Conservation (phyloP, 2,888 invertebrate species). For the Drosophila macrospina region DNA sequence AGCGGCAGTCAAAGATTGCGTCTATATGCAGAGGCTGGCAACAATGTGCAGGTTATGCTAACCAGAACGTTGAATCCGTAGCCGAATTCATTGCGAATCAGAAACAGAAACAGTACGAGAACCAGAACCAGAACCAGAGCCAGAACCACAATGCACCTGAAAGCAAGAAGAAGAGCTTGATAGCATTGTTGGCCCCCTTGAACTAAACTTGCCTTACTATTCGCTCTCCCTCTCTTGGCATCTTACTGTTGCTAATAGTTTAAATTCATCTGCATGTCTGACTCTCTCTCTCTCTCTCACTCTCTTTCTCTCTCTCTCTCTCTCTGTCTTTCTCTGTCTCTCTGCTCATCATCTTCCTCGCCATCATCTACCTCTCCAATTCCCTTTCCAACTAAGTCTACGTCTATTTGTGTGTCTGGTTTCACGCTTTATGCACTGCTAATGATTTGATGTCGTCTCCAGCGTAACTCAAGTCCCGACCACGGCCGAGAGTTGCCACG, state of each 20-base stretch:
- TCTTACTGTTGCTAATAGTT: slow-evolving; percentile 63
- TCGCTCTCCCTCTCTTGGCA: background rate
- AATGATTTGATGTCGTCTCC: slow-evolving; percentile 77
- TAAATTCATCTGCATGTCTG: slow-evolving; percentile 68
- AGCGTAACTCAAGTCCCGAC: slow-evolving; percentile 15
- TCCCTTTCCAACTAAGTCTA: background rate
- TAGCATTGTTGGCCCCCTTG: background rate
- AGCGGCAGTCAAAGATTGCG: slow-evolving; percentile 56
- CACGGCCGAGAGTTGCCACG: slow-evolving; percentile 25
- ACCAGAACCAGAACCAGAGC: slow-evolving; percentile 16
- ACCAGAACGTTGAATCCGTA: slow-evolving; percentile 34
- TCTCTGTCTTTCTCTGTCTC: background rate
- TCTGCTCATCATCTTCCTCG: no score
- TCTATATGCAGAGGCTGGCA: slow-evolving; percentile 20
- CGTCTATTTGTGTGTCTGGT: slow-evolving; percentile 57
- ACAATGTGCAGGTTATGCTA: slow-evolving; percentile 64
- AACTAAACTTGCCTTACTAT: no score
- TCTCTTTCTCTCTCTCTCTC: background rate
- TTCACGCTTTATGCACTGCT: slow-evolving; percentile 81
- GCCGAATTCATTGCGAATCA: no score
- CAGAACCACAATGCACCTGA: slow-evolving; percentile 32
- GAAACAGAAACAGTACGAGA: no score
- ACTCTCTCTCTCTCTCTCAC: background rate
- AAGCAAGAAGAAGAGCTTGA: slow-evolving; percentile 5
- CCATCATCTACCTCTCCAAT: background rate